Evolutionary conservation across 2,113 vertebrate species (phyloP), one percentile per base, ranked within the genome.

Genomic region (Spea multiplicata): DNA sequence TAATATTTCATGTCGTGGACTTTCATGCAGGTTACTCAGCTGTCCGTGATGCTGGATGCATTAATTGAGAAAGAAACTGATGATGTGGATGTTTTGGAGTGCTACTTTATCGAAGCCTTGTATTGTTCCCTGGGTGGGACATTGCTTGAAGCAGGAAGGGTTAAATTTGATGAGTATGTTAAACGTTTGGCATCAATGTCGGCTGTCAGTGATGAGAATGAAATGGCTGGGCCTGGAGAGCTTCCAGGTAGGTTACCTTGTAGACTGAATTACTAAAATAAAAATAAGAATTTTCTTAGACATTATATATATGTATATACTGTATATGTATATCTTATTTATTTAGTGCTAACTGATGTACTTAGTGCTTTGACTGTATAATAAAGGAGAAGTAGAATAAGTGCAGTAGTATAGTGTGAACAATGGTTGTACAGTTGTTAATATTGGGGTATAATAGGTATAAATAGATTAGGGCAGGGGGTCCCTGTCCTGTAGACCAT

Each of bases 31-130:
- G 91, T 97, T 0, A 90, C 86, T 46, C 97, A 99, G 88, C 71
- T 99, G 66, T 91, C 92, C 81, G 86, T 88, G 87, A 94, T 94
- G 90, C 78, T 99, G 87, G 94, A 97, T 0, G 88, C 92, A 0
- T 68, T 98, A 0, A 83, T 97, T 0, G 89, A 91, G 16, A 84
- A 69, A 2, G 89, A 93, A 59, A 61, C 76, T 0, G 84, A 88
- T 55, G 89, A 85, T 16, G 72, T 81, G 0, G 89, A 94, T 12
- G 88, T 95, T 16, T 84, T 98, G 72, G 97, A 99, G 81, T 92
- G 94, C 86, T 94, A 87, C 86, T 98, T 98, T 87, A 83, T 98
- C 76, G 97, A 99, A 87, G 95, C 96, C 9, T 87, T 99, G 9
- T 99, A 93, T 83, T 96, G 88, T 66, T 99, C 97, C 0, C 88